Base-by-base conservation (phyloP, 2,113 vertebrate genomes). In the Takifugu bimaculatus region DNA sequence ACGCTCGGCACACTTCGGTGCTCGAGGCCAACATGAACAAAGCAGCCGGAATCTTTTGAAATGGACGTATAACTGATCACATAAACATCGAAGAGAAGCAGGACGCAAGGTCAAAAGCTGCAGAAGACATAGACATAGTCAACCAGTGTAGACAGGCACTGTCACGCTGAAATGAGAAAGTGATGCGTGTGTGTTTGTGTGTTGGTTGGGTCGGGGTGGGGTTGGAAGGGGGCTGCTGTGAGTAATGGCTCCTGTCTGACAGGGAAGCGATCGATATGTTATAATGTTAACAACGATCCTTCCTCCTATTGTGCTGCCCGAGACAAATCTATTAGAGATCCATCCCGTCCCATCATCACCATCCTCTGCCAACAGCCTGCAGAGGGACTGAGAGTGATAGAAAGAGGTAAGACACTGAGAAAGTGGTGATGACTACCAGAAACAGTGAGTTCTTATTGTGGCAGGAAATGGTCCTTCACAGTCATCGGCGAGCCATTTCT, bases 211-310 rank as follows among this genome's bases (percentile, higher is more conserved):
- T 13, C 3, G 55, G 4, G 51, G 70, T 14, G 50, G 54, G 68
- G 54, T 54, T 78, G 83, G 50, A 52, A 64, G 54, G 54, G 77
- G 84, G 84, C 85, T 83, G 81, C 83, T 83, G 70, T 88, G 87
- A 90, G 80, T 89, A 90, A 89, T 90, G 77, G 74, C 85, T 79
- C 65, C 68, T 82, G 74, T 70, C 79, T 73, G 81, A 86, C 79
- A 81, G 67, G 62, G 80, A 85, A 79, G 49, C 80, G 69, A 90
- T 91, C 88, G 56, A 90, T 91, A 86, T 54, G 75, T 90, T 87
- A 89, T 89, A 88, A 90, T 91, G 88, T 89, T 90, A 88, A 89
- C 86, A 90, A 83, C 86, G 83, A 88, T 87, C 65, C 77, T 75
- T 72, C 72, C 77, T 85, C 84, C 83, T 82, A 77, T 89, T 87